Conservation (phyloP, 2,797 vertebrate species). For the Aviceda cuculoides region DNA sequence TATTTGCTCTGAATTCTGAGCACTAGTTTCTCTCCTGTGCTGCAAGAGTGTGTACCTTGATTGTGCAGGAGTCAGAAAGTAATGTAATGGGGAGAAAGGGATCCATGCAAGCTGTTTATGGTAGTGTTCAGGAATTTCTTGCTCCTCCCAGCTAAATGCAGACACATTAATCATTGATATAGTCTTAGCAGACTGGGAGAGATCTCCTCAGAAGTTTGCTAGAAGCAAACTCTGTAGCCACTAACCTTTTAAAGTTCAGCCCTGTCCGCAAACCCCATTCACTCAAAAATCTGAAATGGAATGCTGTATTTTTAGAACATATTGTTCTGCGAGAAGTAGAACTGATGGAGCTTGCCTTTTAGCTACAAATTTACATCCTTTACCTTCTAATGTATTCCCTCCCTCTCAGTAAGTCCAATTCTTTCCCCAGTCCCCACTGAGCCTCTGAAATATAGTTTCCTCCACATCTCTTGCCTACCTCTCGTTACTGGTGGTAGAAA, state of each 20-base stretch:
- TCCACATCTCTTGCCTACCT: not conserved
- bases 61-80: not conserved
- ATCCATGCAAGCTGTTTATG: not conserved
- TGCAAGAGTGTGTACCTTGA: not conserved
- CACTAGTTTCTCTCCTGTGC: not conserved
- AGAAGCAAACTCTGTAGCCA: not conserved
- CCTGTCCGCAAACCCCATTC: not conserved
- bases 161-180: fast-evolving
- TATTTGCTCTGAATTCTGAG: not conserved
- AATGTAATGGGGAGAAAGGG: not conserved
- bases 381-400: not conserved
- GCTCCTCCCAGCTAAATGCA: not conserved
- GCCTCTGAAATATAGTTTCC: not conserved
- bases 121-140: not conserved
- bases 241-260: not conserved
- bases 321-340: not conserved
- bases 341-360: not conserved
- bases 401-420: not conserved
- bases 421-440: not conserved
- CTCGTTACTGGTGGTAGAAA: not conserved
- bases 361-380: not conserved
- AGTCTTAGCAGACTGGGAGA: not conserved
- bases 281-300: not conserved
- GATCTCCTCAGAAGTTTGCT: not conserved
- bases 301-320: not conserved